phyloP scores from a whole-genome alignment of 2,888 invertebrate species.

The Callyntrura guangdongensis region DNA sequence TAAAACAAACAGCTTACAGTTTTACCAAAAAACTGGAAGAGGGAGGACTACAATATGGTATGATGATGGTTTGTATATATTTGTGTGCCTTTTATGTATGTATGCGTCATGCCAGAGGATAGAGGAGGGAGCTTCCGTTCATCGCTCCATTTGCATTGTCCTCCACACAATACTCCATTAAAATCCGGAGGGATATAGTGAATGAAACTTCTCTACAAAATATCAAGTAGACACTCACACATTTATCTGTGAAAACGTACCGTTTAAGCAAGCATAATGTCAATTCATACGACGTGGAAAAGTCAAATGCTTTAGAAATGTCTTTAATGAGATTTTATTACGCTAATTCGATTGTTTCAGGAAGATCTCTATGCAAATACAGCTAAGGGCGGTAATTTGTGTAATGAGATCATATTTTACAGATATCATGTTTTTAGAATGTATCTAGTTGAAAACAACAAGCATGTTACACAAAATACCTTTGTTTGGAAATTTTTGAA shows the following conservation, averaged over 20 bases:
- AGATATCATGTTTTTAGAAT: too few relatives aligned
- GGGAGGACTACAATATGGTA: too few relatives aligned
- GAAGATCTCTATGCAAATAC: too few relatives aligned
- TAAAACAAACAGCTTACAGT: too few relatives aligned
- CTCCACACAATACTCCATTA: constrained; percentile 74
- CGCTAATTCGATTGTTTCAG: constrained; percentile 61
- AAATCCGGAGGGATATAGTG: constrained; percentile 63
- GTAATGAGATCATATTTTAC: too few relatives aligned
- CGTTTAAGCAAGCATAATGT: constrained; percentile 64
- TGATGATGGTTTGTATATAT: too few relatives aligned
- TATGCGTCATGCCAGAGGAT: constrained; percentile 30
- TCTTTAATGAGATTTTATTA: constrained; percentile 37
- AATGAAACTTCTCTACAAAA: constrained; percentile 68
- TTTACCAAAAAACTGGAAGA: too few relatives aligned
- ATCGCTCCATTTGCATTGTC: constrained; percentile 78
- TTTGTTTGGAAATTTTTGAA: too few relatives aligned
- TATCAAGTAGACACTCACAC: too few relatives aligned
- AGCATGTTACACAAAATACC: too few relatives aligned
- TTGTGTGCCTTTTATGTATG: background rate
- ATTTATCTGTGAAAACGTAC: constrained; percentile 37
- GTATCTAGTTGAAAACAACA: too few relatives aligned
- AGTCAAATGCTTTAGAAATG: constrained; percentile 55
- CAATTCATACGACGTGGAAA: constrained; percentile 52
- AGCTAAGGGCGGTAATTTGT: too few relatives aligned
- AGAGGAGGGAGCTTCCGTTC: constrained; percentile 68